These are phyloP conservation scores for Plagodis dolabraria DNA, from an alignment of 2,888 invertebrate species.

Conservation along the genomic window DNA sequence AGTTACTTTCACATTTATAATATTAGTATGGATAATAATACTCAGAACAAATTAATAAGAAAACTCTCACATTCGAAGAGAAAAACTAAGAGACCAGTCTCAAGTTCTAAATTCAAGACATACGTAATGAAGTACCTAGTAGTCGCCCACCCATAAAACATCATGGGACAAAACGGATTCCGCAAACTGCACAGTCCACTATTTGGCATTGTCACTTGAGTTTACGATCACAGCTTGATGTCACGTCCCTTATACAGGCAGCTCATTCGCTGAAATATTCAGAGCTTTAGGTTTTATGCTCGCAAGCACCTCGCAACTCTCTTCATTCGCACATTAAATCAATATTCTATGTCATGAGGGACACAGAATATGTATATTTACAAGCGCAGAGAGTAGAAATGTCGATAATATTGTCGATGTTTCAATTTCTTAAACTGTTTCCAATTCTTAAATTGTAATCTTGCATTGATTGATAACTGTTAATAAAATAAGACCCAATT, in stretches of 20 bases:
- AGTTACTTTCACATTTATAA: too few species aligned
- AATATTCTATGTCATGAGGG: constrained; percentile 22
- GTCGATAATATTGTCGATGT: background rate
- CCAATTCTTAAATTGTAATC: too few species aligned
- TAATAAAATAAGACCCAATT: too few species aligned
- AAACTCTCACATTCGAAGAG: too few species aligned
- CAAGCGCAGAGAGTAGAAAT: background rate
- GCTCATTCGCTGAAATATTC: constrained; percentile 22
- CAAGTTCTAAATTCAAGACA: too few species aligned
- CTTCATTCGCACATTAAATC: constrained; percentile 21
- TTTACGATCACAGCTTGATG: constrained; percentile 11
- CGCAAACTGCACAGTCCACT: constrained; percentile 1
- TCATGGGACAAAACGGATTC: background rate
- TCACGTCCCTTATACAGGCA: constrained; percentile 11
- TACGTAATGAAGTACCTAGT: too few species aligned
- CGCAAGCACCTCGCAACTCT: constrained; percentile 15
- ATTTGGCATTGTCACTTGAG: constrained; percentile 1
- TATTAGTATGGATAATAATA: too few species aligned
- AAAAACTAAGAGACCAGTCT: too few species aligned
- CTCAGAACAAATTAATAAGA: too few species aligned
- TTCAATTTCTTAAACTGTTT: too few species aligned
- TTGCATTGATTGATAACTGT: too few species aligned
- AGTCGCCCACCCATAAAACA: background rate
- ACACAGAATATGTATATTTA: background rate
- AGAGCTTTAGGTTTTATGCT: constrained; percentile 22